phyloP scores from a whole-genome alignment of 2,888 invertebrate genomes.

The Agrotis ipsilon region DNA sequence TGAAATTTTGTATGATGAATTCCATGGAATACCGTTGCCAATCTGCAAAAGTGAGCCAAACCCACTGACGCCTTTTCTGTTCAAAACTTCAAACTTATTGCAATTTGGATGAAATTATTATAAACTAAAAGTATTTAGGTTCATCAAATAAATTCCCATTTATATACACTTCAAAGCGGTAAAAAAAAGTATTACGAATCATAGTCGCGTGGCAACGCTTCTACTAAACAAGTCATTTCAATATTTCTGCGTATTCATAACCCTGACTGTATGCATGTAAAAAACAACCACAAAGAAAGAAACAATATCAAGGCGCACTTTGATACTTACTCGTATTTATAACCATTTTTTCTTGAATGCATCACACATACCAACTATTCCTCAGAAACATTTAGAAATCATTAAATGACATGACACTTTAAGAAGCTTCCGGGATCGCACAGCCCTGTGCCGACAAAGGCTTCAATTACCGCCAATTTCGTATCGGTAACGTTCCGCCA shows the following conservation, averaged over 20 bases:
- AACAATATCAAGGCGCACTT: constrained; percentile 6
- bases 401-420: constrained; percentile 59
- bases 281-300: constrained; percentile 20
- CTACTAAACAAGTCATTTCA: constrained; percentile 15
- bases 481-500: constrained; percentile 67
- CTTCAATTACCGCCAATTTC: constrained; percentile 72
- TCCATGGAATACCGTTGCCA: neutral
- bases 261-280: constrained; percentile 2
- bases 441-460: constrained; percentile 63
- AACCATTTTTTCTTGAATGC: constrained; percentile 17
- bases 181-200: constrained; percentile 7
- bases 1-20: neutral
- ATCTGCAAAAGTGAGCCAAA: neutral
- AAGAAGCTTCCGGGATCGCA: constrained; percentile 35
- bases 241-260: constrained; percentile 15
- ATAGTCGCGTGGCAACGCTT: neutral
- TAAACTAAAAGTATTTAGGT: neutral
- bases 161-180: neutral
- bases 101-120: constrained; percentile 9
- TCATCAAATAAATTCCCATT: neutral
- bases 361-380: constrained; percentile 15
- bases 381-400: constrained; percentile 46
- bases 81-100: neutral
- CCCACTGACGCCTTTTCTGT: neutral
- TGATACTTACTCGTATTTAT: neutral